These are phyloP conservation scores for Macropodus opercularis DNA, from an alignment of 2,797 vertebrate species.

Conservation along the genomic window DNA sequence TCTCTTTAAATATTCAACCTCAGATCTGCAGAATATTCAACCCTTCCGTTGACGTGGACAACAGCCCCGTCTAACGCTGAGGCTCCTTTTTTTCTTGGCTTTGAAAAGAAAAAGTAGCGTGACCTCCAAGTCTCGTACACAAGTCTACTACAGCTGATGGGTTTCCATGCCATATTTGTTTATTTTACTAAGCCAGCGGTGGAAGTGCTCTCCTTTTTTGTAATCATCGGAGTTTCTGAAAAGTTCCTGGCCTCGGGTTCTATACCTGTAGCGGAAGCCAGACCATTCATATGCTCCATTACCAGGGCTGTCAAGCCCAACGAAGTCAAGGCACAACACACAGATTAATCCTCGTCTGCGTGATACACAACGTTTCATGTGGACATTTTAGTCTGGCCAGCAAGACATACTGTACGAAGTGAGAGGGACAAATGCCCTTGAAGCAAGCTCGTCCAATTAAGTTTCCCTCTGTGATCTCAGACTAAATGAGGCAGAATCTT, in stretches of 20 bases:
- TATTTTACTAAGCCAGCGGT: constrained; percentile 72
- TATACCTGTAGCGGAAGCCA: constrained; percentile 69
- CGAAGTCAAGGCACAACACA: constrained; percentile 53
- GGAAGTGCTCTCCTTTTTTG: constrained; percentile 72
- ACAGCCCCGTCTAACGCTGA: constrained; percentile 24
- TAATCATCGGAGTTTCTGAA: constrained; percentile 70
- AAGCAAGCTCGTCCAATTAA: constrained; percentile 53
- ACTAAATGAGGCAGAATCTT: constrained; percentile 50
- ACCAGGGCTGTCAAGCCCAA: constrained; percentile 62
- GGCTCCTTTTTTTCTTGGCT: constrained; percentile 19
- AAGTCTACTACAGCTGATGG: constrained; percentile 63
- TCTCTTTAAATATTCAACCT: constrained; percentile 65
- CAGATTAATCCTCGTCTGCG: constrained; percentile 61
- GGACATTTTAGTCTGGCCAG: constrained; percentile 54
- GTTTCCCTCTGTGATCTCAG: constrained; percentile 46
- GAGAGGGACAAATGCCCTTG: constrained; percentile 13
- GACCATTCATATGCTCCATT: constrained; percentile 71
- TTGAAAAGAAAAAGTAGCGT: constrained; percentile 56
- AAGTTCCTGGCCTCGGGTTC: constrained; percentile 67
- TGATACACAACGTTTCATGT: constrained; percentile 64
- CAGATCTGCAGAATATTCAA: constrained; percentile 78
- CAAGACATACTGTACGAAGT: constrained; percentile 40
- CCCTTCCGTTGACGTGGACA: constrained; percentile 80
- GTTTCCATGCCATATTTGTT: constrained; percentile 74
- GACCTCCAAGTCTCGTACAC: constrained; percentile 38